phyloP scores from a whole-genome alignment of 1,140 invertebrate species.

The Drosophila mojavensis region DNA sequence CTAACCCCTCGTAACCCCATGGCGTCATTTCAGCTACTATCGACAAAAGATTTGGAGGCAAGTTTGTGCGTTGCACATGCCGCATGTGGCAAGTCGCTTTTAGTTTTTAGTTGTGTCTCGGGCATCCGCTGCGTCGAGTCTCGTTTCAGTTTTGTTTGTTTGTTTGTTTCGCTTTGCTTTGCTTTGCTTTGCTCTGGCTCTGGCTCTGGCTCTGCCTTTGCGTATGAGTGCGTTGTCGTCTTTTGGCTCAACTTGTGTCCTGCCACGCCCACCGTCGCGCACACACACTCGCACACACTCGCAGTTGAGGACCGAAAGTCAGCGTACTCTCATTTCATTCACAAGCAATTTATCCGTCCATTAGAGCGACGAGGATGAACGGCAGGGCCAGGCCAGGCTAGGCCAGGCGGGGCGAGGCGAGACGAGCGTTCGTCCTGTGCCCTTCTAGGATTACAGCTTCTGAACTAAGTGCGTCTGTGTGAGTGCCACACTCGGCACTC shows the following conservation, averaged over 20 bases:
- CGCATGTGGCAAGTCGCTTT: conserved; percentile 63
- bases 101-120: conserved; percentile 77
- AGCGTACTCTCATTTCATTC: conserved; percentile 80
- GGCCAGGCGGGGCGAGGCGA: conserved; percentile 10
- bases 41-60: conserved; percentile 36
- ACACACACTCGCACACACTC: conserved; percentile 21
- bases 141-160: conserved; percentile 45
- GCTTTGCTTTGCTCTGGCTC: conserved; percentile 61
- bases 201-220: conserved; percentile 45
- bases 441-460: conserved; percentile 74
- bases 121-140: conserved; percentile 61
- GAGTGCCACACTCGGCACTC: conserved; percentile 7
- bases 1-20: conserved; percentile 25
- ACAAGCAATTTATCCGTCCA: conserved; percentile 82
- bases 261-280: conserved; percentile 62
- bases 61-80: conserved; percentile 31
- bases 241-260: conserved; percentile 47
- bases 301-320: conserved; percentile 38
- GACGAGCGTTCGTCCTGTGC: conserved; percentile 50
- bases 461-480: conserved; percentile 37
- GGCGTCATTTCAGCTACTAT: conserved; percentile 28
- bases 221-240: conserved; percentile 73
- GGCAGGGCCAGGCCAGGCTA: neutral
- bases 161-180: conserved; percentile 61
- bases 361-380: conserved; percentile 64